Conservation (phyloP, 2,113 vertebrate species). For the Mustelus asterias region DNA sequence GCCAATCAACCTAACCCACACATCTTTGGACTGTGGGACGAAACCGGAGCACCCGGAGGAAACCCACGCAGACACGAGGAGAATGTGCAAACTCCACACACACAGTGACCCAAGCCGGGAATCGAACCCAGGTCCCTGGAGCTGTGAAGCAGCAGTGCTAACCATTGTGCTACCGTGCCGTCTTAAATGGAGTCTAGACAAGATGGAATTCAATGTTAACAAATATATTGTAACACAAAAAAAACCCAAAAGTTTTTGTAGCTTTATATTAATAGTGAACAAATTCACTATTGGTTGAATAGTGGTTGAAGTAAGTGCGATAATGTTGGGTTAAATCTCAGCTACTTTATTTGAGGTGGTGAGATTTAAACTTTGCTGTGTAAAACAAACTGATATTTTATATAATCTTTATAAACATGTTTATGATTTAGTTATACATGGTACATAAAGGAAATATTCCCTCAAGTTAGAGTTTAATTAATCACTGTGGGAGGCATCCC, state of each 20-base stretch:
- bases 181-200: neutral
- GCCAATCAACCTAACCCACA: too few relatives aligned
- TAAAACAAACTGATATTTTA: neutral
- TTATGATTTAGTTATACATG: neutral
- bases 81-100: too few relatives aligned
- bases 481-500: conserved; percentile 8
- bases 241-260: neutral
- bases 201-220: neutral
- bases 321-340: neutral
- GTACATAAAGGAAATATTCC: neutral
- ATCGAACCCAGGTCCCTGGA: too few relatives aligned
- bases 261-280: neutral
- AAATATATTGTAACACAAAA: neutral
- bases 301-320: neutral
- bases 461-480: neutral
- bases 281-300: neutral
- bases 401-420: neutral
- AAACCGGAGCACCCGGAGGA: too few relatives aligned
- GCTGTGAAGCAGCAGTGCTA: too few relatives aligned
- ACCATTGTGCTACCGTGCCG: too few relatives aligned
- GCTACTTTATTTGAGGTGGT: neutral
- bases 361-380: neutral
- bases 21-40: too few relatives aligned
- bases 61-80: too few relatives aligned
- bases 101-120: too few relatives aligned